Evolutionary conservation across 2,113 vertebrate species (phyloP).

Genomic region (Fukomys damarensis): DNA sequence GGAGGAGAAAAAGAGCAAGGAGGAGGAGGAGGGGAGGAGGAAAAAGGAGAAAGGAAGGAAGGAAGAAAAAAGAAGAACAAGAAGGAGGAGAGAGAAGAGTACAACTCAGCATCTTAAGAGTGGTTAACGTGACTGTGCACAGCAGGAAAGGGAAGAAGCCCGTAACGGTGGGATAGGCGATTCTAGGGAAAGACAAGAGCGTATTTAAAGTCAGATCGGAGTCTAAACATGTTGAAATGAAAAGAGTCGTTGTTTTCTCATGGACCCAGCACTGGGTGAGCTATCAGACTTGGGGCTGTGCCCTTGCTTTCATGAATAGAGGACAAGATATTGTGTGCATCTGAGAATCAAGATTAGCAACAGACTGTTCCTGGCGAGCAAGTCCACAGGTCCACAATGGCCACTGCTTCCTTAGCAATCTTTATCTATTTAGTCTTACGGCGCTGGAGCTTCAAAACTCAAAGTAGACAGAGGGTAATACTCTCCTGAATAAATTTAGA

Average conservation of each 20-base stretch:
- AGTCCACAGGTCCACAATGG: accelerated
- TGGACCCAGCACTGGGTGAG: accelerated
- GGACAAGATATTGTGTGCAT: neutral
- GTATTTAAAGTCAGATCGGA: neutral
- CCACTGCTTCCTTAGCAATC: accelerated
- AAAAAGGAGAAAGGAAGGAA: no score
- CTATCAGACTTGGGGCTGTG: accelerated
- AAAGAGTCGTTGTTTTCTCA: accelerated
- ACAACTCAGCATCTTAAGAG: neutral
- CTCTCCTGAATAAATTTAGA: neutral
- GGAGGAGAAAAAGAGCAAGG: accelerated
- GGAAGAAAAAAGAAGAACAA: no score
- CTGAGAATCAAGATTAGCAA: neutral
- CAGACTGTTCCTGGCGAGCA: neutral
- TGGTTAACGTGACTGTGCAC: neutral
- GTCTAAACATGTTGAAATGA: no score
- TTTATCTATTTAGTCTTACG: no score
- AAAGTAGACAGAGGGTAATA: accelerated
- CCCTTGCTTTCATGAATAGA: neutral
- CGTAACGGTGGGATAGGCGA: neutral
- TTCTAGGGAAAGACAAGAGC: neutral
- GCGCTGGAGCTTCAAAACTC: accelerated
- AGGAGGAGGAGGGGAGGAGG: no score
- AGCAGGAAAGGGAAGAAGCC: no score
- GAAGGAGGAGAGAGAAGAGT: no score